Evolutionary conservation across 2,113 vertebrate species (phyloP).

Genomic region (Oenanthe oenanthe): DNA sequence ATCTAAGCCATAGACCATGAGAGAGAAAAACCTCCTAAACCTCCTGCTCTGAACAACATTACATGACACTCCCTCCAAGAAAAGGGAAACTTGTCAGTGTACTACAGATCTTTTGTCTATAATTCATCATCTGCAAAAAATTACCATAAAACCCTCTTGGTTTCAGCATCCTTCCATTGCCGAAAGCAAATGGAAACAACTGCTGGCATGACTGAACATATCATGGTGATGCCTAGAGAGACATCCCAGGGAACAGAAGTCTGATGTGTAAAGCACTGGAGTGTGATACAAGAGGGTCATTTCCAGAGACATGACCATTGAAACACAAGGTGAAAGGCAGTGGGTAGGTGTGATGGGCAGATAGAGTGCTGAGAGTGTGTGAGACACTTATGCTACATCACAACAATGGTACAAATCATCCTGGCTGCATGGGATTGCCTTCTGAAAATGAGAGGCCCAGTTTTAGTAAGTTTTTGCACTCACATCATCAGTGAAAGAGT

Average conservation of each 20-base stretch:
- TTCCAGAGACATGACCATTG: background rate
- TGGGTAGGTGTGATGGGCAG: background rate
- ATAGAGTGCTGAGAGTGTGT: background rate
- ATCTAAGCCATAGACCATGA: background rate
- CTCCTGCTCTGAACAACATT: background rate
- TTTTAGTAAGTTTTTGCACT: background rate
- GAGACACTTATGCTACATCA: background rate
- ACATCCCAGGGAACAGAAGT: background rate
- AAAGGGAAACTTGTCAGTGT: background rate
- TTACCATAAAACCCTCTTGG: accelerated
- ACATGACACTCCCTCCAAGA: background rate
- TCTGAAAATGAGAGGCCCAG: background rate
- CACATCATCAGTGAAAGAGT: background rate
- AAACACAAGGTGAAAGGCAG: background rate
- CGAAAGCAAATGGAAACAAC: background rate
- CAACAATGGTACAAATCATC: background rate
- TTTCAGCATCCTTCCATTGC: background rate
- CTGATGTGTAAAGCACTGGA: background rate
- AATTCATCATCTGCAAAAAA: background rate
- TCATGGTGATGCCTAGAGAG: background rate
- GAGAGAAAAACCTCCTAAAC: background rate
- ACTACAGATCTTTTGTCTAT: background rate
- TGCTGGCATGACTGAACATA: background rate
- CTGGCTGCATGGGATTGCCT: background rate
- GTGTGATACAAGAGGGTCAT: background rate